Evolutionary conservation across 2,888 invertebrate species (phyloP), one percentile per base, ranked within the genome.

Genomic region (Neoaliturus tenellus): DNA sequence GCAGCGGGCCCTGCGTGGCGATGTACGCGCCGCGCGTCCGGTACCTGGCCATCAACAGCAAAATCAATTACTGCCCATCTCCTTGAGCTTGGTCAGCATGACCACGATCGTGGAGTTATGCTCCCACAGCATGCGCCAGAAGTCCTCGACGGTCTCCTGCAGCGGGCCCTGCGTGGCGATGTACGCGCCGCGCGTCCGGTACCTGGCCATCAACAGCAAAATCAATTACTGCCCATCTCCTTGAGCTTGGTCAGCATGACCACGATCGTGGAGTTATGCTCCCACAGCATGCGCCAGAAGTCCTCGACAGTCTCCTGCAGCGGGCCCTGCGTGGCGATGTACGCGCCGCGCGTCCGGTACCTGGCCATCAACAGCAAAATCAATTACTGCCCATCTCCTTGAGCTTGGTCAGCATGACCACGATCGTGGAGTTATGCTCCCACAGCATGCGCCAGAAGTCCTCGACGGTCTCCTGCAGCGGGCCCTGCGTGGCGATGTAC

Each of bases 61-160:
- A n/a, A n/a, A n/a, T n/a, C n/a, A n/a, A n/a, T n/a, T n/a, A n/a
- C 99, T 93, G 89, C 99, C 99, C 97, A 99, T 98, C 92, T 99
- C 99, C 90, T 98, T 96, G 85, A 99, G 93, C 90, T 99, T 99
- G 20, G 99, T 99, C 88, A 99, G 92, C 99, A 99, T 99, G 35
- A 99, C 99, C 86, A 99, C 96, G 90, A 99, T 99, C 55, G 98
- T 99, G 0, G 99, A 99, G 90, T 99, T 99, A 90, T 99, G 99
- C 90, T 99, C 99, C 99, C 99, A 99, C 62, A 99, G 93, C 99
- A 99, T 99, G 85, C 99, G 93, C 99, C 99, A 99, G 91, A 99
- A 97, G 90, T 99, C 99, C 88, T 99, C 99, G 0, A 98, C 97
- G 0, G 99, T 99, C 89, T 99, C 98, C 80, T 96, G 95, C 84